phyloP scores from a whole-genome alignment of 2,113 vertebrate genomes.

The Cephalopterus ornatus region DNA sequence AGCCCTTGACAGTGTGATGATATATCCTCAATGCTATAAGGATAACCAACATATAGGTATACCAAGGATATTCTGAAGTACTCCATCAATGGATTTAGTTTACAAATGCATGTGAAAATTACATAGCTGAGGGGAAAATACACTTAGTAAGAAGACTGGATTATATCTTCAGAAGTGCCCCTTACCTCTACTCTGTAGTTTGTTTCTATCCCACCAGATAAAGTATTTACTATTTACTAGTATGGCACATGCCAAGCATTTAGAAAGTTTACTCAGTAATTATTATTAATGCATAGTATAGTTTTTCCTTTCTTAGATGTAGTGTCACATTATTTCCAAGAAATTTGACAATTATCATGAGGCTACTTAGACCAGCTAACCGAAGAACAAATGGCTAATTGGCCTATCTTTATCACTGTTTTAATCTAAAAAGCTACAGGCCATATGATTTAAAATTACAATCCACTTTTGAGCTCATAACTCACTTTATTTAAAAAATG shows the following conservation, averaged over 20 bases:
- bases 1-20: background rate
- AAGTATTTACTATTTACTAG: background rate
- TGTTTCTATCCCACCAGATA: background rate
- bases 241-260: background rate
- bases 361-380: background rate
- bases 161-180: background rate
- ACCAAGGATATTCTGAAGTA: background rate
- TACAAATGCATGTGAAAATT: background rate
- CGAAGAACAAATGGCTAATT: background rate
- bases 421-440: background rate
- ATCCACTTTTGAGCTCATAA: background rate
- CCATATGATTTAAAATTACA: constrained; percentile 3
- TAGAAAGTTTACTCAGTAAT: background rate
- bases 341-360: background rate
- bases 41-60: background rate
- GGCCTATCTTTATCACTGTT: background rate
- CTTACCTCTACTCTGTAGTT: background rate
- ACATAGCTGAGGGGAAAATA: background rate
- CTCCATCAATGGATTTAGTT: background rate
- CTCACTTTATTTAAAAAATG: background rate
- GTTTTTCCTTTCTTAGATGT: background rate
- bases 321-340: background rate
- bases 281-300: background rate
- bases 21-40: background rate
- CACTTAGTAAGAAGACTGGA: background rate